Percentiles rank a stretch among this genome's conserved stretches.
phyloP scores from a whole-genome alignment of 2,113 vertebrate genomes.

The Mesoclemmys tuberculata region DNA sequence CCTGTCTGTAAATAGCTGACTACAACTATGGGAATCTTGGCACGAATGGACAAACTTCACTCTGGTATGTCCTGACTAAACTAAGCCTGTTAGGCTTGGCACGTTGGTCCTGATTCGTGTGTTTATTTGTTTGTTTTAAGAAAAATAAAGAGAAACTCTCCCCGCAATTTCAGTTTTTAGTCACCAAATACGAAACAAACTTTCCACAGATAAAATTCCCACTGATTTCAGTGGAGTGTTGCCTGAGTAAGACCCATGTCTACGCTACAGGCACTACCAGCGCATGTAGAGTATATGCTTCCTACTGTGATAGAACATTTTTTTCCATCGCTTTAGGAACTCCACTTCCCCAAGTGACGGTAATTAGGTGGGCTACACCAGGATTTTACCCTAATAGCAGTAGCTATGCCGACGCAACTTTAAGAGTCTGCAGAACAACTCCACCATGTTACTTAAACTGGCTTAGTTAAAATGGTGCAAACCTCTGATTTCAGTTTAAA shows the following conservation, averaged over 20 bases:
- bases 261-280: not conserved
- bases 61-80: not conserved
- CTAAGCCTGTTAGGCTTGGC: not conserved
- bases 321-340: not conserved
- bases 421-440: not conserved
- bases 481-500: not conserved
- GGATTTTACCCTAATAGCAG: not conserved
- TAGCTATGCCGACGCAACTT: not conserved
- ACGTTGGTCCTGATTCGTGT: not conserved
- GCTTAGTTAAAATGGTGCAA: constrained; percentile 30
- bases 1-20: constrained; percentile 1
- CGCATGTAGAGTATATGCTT: not conserved
- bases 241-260: not conserved
- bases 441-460: not conserved
- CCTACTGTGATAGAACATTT: not conserved
- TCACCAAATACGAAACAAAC: not conserved
- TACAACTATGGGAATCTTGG: not conserved
- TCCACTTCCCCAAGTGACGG: not conserved
- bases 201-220: constrained; percentile 16
- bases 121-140: not conserved
- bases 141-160: not conserved
- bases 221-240: not conserved
- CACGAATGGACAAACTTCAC: not conserved
- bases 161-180: not conserved
- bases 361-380: not conserved